phyloP scores from a whole-genome alignment of 2,888 invertebrate genomes.

The Pediacus dermestoides region DNA sequence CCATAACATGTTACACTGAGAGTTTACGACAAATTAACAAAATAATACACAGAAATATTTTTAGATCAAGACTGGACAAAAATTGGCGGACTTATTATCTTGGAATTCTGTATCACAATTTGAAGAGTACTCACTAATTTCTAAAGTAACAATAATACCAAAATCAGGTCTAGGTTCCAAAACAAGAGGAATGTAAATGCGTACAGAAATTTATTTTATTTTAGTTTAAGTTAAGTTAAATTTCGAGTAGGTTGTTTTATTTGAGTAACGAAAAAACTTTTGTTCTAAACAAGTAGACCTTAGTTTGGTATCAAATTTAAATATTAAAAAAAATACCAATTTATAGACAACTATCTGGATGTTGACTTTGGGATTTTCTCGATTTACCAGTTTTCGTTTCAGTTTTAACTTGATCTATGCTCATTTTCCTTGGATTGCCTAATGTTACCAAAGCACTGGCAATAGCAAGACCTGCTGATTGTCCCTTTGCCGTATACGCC shows the following conservation, averaged over 20 bases:
- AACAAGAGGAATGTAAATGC: too few species aligned
- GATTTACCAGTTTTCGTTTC: constrained; percentile 53
- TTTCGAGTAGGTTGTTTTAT: too few species aligned
- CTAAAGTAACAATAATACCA: constrained; percentile 13
- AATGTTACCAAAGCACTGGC: constrained; percentile 87
- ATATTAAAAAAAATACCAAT: constrained; percentile 21
- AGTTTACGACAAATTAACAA: too few species aligned
- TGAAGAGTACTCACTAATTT: constrained; percentile 19
- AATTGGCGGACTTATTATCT: constrained; percentile 25
- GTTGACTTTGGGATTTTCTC: constrained; percentile 67
- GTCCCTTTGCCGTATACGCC: constrained; percentile 76
- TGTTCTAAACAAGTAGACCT: too few species aligned
- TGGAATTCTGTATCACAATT: constrained; percentile 31
- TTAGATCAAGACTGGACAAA: constrained; percentile 14
- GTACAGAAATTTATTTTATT: too few species aligned
- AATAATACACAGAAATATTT: constrained; percentile 13
- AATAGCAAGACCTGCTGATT: constrained; percentile 80
- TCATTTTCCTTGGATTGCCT: constrained; percentile 74
- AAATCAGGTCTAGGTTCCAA: constrained; percentile 7
- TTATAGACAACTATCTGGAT: constrained; percentile 56
- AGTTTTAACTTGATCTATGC: constrained; percentile 62
- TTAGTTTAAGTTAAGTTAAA: too few species aligned
- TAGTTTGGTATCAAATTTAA: constrained; percentile 2
- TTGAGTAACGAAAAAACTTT: too few species aligned
- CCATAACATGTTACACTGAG: too few species aligned